Evolutionary conservation across 2,113 vertebrate genomes (phyloP).

Genomic region (Forbesichthys agassizii): DNA sequence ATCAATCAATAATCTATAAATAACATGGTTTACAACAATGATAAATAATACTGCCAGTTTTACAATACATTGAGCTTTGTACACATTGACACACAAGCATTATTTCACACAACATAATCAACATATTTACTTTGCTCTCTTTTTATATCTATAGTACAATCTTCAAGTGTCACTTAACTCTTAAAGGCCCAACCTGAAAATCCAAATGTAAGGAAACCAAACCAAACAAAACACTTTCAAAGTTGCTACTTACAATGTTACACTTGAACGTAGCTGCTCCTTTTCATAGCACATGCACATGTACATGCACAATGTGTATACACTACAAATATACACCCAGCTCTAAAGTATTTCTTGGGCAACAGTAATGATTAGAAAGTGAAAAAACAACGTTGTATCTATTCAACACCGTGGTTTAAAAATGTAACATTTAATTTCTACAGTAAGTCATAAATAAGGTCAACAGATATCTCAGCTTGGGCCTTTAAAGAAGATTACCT

Average conservation of each 20-base stretch:
- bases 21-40: conserved; percentile 40
- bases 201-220: background rate
- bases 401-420: no score
- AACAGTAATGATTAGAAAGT: background rate
- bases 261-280: no score
- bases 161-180: background rate
- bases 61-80: conserved; percentile 35
- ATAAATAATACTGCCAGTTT: conserved; percentile 68
- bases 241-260: no score
- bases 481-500: conserved; percentile 28
- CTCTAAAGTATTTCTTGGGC: background rate
- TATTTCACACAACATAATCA: conserved; percentile 26
- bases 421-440: no score
- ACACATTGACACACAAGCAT: conserved; percentile 28
- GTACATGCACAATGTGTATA: no score
- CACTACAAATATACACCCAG: background rate
- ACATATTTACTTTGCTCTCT: background rate
- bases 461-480: conserved; percentile 19
- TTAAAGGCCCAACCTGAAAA: background rate
- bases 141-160: background rate
- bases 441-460: no score
- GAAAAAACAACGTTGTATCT: background rate
- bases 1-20: conserved; percentile 41
- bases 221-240: no score
- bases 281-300: no score